Conservation (phyloP, 2,113 vertebrate genomes). For the Oncorhynchus nerka region DNA sequence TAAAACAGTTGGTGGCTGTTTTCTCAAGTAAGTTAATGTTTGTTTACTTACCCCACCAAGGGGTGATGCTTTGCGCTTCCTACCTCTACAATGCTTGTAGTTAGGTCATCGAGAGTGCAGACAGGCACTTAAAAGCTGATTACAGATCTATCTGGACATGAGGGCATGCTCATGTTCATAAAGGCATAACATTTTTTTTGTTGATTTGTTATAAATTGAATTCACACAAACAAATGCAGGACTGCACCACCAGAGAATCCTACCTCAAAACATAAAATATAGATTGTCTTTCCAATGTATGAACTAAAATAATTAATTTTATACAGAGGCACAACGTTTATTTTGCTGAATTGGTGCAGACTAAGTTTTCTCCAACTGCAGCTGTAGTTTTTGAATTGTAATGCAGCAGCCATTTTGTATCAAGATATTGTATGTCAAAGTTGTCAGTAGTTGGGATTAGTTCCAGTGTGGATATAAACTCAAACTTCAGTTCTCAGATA, state of each 20-base stretch:
- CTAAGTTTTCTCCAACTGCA: neutral
- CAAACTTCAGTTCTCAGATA: neutral
- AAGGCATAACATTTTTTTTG: no score
- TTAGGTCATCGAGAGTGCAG: neutral
- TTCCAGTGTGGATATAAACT: neutral
- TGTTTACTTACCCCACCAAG: constrained; percentile 36
- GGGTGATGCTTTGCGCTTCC: neutral
- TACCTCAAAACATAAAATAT: neutral
- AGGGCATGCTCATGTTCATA: neutral
- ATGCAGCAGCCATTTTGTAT: constrained; percentile 19
- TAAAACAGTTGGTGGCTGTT: constrained; percentile 41
- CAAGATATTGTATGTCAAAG: constrained; percentile 10
- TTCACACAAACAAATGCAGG: neutral
- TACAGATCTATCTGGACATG: neutral
- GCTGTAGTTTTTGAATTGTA: neutral
- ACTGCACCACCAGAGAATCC: neutral
- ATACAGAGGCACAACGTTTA: neutral
- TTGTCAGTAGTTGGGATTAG: neutral
- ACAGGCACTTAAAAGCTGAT: constrained; percentile 3
- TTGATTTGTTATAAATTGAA: neutral
- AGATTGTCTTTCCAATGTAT: neutral
- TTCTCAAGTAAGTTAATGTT: constrained; percentile 38
- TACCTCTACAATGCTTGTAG: neutral
- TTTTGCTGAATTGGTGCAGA: neutral
- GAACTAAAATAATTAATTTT: neutral